Conservation (phyloP, 1,140 invertebrate species). For the Eriosoma lanigerum region DNA sequence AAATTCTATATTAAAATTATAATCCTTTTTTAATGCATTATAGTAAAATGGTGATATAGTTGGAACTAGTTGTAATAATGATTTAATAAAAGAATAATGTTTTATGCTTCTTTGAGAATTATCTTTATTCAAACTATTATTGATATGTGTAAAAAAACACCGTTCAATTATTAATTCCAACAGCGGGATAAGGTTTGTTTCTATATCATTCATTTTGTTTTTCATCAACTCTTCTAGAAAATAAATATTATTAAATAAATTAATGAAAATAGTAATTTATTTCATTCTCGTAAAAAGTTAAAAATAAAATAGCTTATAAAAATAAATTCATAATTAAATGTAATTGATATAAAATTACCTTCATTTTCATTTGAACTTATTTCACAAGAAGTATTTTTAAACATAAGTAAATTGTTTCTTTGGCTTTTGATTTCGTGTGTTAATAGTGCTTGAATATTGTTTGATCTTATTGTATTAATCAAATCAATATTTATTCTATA, state of each 20-base stretch:
- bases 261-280: neutral
- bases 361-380: neutral
- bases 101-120: neutral
- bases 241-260: neutral
- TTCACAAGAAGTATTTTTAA: neutral
- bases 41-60: slow-evolving; percentile 28
- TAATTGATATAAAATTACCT: neutral
- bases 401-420: slow-evolving; percentile 3
- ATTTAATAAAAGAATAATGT: slow-evolving; percentile 3
- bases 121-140: slow-evolving; percentile 2
- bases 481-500: slow-evolving; percentile 13
- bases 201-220: slow-evolving; percentile 15
- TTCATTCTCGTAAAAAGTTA: too few species aligned
- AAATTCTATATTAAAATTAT: neutral
- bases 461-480: neutral
- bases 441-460: slow-evolving; percentile 5
- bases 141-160: neutral
- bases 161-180: slow-evolving; percentile 39
- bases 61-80: slow-evolving; percentile 20
- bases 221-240: neutral
- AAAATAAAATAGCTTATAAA: too few species aligned
- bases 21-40: slow-evolving; percentile 14
- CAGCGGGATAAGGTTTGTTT: slow-evolving; percentile 32
- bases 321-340: too few species aligned
- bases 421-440: neutral